Evolutionary conservation across 2,888 invertebrate genomes (phyloP).

Genomic region (Muscina levida): DNA sequence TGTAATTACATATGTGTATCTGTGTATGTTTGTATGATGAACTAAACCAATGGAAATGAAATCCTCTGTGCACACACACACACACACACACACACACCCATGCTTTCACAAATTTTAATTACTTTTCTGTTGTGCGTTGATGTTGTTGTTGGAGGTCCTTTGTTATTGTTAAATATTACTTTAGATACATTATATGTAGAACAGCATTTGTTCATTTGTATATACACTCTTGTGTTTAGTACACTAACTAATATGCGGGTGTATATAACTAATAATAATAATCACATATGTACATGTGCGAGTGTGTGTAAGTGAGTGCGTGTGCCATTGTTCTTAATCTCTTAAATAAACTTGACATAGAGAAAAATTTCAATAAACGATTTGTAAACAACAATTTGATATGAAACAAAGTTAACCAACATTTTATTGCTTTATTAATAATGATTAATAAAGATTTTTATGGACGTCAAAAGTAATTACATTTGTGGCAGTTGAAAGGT

Average conservation of each 20-base stretch:
- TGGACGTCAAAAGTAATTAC: background rate
- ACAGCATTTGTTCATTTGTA: background rate
- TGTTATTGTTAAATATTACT: constrained; percentile 35
- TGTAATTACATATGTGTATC: constrained; percentile 27
- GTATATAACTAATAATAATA: background rate
- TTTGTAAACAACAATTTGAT: constrained; percentile 61
- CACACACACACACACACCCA: background rate
- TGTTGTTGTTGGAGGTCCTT: background rate
- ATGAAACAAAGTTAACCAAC: constrained; percentile 59
- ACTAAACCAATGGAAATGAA: constrained; percentile 41
- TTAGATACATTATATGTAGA: constrained; percentile 34
- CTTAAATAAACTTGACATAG: constrained; percentile 58
- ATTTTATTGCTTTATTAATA: constrained; percentile 59
- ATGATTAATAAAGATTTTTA: constrained; percentile 54
- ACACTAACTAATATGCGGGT: constrained; percentile 18
- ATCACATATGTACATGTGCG: constrained; percentile 3
- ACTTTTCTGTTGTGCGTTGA: constrained; percentile 24
- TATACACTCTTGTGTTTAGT: background rate
- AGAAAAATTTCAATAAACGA: constrained; percentile 60
- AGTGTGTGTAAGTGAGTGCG: constrained; percentile 2
- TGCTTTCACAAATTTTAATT: constrained; percentile 46
- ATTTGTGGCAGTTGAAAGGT: background rate
- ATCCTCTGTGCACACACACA: background rate
- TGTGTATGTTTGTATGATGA: constrained; percentile 41
- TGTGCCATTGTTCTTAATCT: constrained; percentile 45